Percentiles rank a stretch among this genome's conserved stretches.
Conservation (phyloP, 2,888 invertebrate species). For the Gymnoscelis rufifasciata region DNA sequence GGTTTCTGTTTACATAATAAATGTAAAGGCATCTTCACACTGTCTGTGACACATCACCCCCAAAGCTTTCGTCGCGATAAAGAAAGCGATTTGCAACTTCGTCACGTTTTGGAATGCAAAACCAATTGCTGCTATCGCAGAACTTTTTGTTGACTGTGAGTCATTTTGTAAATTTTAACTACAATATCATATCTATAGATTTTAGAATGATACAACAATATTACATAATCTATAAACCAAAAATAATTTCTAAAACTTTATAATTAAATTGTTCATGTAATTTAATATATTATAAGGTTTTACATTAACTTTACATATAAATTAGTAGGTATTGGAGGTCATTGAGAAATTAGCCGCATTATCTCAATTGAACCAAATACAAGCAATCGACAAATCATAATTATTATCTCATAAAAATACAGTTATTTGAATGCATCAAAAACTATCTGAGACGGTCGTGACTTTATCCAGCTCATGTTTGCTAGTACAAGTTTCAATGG, state of each 20-base stretch:
- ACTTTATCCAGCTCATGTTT: constrained; percentile 35
- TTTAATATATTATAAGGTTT: too few relatives aligned
- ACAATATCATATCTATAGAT: not conserved
- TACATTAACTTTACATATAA: too few relatives aligned
- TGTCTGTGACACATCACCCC: constrained; percentile 17
- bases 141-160: constrained; percentile 11
- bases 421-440: constrained; percentile 36
- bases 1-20: constrained; percentile 6
- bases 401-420: constrained; percentile 29
- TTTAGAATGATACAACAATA: constrained; percentile 1
- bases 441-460: constrained; percentile 48
- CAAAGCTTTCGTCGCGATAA: constrained; percentile 27
- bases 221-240: too few relatives aligned
- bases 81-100: constrained; percentile 41
- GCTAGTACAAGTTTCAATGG: constrained; percentile 49
- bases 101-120: constrained; percentile 38
- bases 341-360: not conserved
- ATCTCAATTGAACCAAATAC: constrained; percentile 9
- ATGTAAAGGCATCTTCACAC: constrained; percentile 15
- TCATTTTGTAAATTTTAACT: constrained; percentile 14
- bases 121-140: constrained; percentile 24
- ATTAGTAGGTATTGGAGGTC: not conserved
- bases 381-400: constrained; percentile 29
- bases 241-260: too few relatives aligned
- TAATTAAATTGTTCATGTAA: too few relatives aligned